phyloP scores from a whole-genome alignment of 2,113 vertebrate species.

The Leptobrachium ailaonicum region DNA sequence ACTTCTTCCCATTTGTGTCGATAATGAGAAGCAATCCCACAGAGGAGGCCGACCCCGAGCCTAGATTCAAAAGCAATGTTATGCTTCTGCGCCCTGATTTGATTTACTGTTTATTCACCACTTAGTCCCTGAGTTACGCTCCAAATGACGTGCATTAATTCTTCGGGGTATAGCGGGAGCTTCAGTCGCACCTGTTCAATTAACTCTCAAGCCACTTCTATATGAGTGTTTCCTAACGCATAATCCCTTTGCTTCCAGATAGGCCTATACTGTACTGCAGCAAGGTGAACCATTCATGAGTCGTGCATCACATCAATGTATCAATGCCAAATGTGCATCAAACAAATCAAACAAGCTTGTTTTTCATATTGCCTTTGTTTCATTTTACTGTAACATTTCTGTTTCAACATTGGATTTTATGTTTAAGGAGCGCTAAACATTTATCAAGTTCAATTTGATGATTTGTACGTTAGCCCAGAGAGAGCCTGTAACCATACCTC shows the following conservation, averaged over 20 bases:
- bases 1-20: neutral
- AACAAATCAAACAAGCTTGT: neutral
- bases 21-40: slow-evolving; percentile 16
- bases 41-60: slow-evolving; percentile 4
- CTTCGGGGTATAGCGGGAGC: neutral
- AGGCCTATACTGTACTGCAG: neutral
- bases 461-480: too few relatives aligned
- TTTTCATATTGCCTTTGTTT: neutral
- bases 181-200: slow-evolving; percentile 40
- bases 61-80: slow-evolving; percentile 6
- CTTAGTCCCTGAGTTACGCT: neutral
- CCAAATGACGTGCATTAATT: slow-evolving; percentile 50
- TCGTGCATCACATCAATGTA: neutral
- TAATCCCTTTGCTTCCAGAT: neutral
- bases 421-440: neutral
- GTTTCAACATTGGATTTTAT: neutral
- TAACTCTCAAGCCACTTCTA: neutral
- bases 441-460: neutral
- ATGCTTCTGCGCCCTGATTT: neutral
- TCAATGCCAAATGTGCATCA: neutral
- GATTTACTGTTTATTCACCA: slow-evolving; percentile 19
- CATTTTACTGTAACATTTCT: neutral
- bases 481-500: too few relatives aligned
- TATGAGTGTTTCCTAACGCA: slow-evolving; percentile 4
- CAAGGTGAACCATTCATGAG: neutral